Conservation (phyloP, 2,113 vertebrate genomes). For the Ceyx cyanopectus region DNA sequence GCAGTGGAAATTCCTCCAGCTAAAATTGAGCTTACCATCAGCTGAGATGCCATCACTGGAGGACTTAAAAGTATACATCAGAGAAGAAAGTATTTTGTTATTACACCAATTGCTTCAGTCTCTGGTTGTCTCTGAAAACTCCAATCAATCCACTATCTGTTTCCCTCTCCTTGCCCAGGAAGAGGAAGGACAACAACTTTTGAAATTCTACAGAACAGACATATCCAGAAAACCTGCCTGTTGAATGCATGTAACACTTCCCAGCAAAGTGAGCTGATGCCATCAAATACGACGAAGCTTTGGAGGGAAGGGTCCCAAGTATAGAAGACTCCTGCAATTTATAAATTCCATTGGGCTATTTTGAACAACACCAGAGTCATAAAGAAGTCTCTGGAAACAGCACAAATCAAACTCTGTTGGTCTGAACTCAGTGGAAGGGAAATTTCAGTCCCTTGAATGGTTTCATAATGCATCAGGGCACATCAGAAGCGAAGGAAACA, state of each 20-base stretch:
- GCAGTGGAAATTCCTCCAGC: constrained; percentile 23
- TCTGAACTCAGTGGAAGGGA: constrained; percentile 46
- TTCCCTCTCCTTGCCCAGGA: neutral
- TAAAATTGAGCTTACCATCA: constrained; percentile 25
- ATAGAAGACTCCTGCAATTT: neutral
- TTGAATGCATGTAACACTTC: neutral
- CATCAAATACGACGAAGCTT: constrained; percentile 21
- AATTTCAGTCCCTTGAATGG: constrained; percentile 63
- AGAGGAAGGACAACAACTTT: constrained; percentile 18
- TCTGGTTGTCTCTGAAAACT: constrained; percentile 17
- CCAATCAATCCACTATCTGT: neutral
- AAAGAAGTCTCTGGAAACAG: constrained; percentile 12
- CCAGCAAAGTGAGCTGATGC: neutral
- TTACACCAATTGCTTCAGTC: neutral
- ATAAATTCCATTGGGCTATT: neutral
- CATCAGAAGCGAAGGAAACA: constrained; percentile 68
- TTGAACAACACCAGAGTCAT: neutral
- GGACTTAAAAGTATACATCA: neutral
- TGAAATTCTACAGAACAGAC: neutral
- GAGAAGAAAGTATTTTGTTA: neutral
- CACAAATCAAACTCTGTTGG: constrained; percentile 26
- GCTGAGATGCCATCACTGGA: neutral
- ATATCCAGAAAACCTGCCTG: constrained; percentile 5
- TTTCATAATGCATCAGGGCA: constrained; percentile 75
- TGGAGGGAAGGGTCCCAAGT: neutral